phyloP scores from a whole-genome alignment of 2,888 invertebrate species.

The Latheticus oryzae region DNA sequence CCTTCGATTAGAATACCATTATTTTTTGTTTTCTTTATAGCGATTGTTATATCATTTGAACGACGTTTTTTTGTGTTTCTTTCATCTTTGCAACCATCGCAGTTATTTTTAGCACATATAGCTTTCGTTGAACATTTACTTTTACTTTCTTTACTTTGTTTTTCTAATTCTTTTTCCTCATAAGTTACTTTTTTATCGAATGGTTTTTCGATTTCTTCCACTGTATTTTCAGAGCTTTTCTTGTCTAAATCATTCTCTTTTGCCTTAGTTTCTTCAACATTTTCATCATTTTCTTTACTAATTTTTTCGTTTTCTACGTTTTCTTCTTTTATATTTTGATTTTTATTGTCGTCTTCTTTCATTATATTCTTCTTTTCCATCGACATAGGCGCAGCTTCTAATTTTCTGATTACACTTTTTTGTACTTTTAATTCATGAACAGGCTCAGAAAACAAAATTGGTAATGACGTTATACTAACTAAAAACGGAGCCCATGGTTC shows the following conservation, averaged over 20 bases:
- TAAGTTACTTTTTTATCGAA: not conserved
- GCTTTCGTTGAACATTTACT: constrained; percentile 6
- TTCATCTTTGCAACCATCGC: constrained; percentile 3
- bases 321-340: not conserved
- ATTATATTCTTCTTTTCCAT: not conserved
- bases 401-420: no score
- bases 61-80: not conserved
- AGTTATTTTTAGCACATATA: constrained; percentile 6
- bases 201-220: not conserved
- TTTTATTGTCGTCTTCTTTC: not conserved
- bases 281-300: not conserved
- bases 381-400: no score
- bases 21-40: constrained; percentile 8
- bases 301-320: not conserved
- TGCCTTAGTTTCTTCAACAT: not conserved
- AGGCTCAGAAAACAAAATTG: no score
- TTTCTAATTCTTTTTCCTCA: not conserved
- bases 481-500: constrained; percentile 10
- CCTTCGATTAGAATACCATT: constrained; percentile 3
- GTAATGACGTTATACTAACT: constrained; percentile 15
- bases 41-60: constrained; percentile 9
- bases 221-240: not conserved
- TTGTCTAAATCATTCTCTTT: not conserved
- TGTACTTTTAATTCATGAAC: no score
- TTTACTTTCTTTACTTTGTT: not conserved